Evolutionary conservation across 2,113 vertebrate genomes (phyloP).

Genomic region (Psammodynastes pulverulentus): DNA sequence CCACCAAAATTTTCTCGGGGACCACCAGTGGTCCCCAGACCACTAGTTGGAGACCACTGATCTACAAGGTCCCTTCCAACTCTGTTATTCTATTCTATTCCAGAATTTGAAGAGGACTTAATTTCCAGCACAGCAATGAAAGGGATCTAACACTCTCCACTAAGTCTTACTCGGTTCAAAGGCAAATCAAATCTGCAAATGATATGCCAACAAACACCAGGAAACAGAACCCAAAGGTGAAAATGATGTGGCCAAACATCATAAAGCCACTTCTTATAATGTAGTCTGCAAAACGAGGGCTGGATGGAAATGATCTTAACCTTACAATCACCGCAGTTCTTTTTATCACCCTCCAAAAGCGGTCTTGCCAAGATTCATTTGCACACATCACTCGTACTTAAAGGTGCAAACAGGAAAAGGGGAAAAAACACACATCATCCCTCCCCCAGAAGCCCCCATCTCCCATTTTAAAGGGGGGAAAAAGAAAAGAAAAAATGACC

Average conservation of each 20-base stretch:
- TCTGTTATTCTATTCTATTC: too few species aligned
- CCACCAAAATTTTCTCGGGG: too few species aligned
- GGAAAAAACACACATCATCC: slow-evolving; percentile 45
- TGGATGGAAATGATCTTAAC: slow-evolving; percentile 58
- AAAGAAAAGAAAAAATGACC: slow-evolving; percentile 33
- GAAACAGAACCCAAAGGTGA: neutral
- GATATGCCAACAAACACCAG: neutral
- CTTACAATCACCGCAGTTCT: slow-evolving; percentile 53
- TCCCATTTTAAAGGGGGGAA: neutral
- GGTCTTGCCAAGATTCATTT: slow-evolving; percentile 53
- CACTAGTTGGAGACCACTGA: too few species aligned
- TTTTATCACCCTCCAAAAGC: slow-evolving; percentile 48
- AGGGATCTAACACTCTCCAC: neutral
- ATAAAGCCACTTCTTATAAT: slow-evolving; percentile 18
- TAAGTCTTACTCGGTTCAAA: neutral
- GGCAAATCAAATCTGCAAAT: neutral
- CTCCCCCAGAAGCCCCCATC: slow-evolving; percentile 46
- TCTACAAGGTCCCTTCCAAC: too few species aligned
- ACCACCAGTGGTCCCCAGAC: too few species aligned
- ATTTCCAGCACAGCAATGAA: neutral
- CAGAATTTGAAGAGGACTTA: neutral
- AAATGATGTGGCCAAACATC: neutral
- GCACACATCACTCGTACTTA: slow-evolving; percentile 64
- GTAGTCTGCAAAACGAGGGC: slow-evolving; percentile 35
- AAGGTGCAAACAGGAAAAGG: slow-evolving; percentile 50